phyloP scores from a whole-genome alignment of 2,888 invertebrate genomes.

The Megalurothrips usitatus region DNA sequence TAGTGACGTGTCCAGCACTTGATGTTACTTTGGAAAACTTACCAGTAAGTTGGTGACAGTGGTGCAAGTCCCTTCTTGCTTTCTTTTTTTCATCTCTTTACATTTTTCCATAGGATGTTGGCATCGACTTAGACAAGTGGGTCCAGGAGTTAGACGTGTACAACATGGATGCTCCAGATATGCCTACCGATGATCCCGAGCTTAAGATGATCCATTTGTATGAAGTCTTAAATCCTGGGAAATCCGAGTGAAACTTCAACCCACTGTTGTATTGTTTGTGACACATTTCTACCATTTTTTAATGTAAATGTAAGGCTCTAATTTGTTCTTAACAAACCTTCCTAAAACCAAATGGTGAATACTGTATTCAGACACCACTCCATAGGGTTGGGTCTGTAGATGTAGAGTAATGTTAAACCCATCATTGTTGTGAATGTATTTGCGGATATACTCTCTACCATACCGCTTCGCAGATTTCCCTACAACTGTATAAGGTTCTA shows the following conservation, averaged over 20 bases:
- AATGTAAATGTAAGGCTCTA: conserved; percentile 2
- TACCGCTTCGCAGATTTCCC: too few relatives aligned
- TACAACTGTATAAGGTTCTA: too few relatives aligned
- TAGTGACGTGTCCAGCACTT: conserved; percentile 58
- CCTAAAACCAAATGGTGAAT: too few relatives aligned
- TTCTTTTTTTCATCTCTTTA: neutral
- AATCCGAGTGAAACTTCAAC: neutral
- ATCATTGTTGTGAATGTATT: too few relatives aligned
- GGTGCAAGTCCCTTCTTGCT: neutral
- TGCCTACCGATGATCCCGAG: conserved; percentile 35
- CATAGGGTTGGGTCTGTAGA: too few relatives aligned
- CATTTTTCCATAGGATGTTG: conserved; percentile 33
- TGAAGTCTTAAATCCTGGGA: conserved; percentile 31
- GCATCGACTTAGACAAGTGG: conserved; percentile 39
- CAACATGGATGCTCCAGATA: conserved; percentile 34
- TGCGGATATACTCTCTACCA: too few relatives aligned
- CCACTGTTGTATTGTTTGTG: neutral
- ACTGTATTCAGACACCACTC: too few relatives aligned
- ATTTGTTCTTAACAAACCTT: neutral
- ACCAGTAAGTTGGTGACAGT: conserved; percentile 2
- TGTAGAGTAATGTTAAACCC: too few relatives aligned
- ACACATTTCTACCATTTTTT: neutral
- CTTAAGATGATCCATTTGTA: conserved; percentile 37
- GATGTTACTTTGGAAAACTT: conserved; percentile 51
- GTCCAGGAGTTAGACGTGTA: conserved; percentile 36